Evolutionary conservation across 2,888 invertebrate species (phyloP).

Genomic region (Tenthredo scrophulariae): DNA sequence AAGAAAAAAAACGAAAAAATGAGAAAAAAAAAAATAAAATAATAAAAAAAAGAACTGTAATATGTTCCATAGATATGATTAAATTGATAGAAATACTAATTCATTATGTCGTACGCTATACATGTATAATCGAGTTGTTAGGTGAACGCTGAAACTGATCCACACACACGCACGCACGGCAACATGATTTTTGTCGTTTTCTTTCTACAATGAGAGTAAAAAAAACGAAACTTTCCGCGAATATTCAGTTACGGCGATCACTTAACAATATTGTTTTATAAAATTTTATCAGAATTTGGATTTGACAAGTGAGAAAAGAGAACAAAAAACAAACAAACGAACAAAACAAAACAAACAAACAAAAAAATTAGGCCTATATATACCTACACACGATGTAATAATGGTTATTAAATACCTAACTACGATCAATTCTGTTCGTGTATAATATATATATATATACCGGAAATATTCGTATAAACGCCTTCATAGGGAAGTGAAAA

Average conservation of each 20-base stretch:
- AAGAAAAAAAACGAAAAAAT: constrained; percentile 9
- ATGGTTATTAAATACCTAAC: not conserved
- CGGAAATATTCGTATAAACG: no score
- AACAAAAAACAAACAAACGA: not conserved
- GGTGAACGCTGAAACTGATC: not conserved
- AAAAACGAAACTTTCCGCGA: not conserved
- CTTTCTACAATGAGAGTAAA: not conserved
- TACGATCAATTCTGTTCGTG: constrained; percentile 15
- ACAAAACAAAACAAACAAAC: no score
- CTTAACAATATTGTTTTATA: not conserved
- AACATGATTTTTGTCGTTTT: not conserved
- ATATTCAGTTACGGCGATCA: not conserved
- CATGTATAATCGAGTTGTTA: not conserved
- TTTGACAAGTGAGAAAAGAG: not conserved
- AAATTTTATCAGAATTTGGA: constrained; percentile 49
- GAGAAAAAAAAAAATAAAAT: not conserved
- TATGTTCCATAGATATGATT: not conserved
- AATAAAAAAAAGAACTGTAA: not conserved
- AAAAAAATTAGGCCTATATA: not conserved
- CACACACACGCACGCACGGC: not conserved
- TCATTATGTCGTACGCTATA: not conserved
- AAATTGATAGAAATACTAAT: not conserved
- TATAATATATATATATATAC: not conserved
- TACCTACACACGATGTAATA: not conserved
- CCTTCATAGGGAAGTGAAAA: no score